Conservation (phyloP, 2,113 vertebrate genomes). For the Gymnarchus niloticus region DNA sequence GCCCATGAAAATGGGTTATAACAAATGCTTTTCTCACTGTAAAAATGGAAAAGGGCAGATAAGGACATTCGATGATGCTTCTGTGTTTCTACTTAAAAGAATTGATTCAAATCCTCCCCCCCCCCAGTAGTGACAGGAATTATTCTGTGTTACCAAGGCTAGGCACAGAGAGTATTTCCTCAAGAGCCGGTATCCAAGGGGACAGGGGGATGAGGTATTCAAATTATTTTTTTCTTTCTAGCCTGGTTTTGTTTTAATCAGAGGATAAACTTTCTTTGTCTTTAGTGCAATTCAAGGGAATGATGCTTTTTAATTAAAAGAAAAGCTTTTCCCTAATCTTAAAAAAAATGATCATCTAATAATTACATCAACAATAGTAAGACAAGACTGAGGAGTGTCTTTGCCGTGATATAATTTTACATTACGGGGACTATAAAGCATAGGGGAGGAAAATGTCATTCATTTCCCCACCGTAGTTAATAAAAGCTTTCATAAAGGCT, state of each 20-base stretch:
- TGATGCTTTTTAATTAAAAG: background rate
- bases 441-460: background rate
- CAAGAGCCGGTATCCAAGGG: background rate
- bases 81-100: background rate
- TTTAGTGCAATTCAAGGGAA: background rate
- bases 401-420: no score
- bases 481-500: background rate
- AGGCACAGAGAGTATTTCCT: background rate
- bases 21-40: background rate
- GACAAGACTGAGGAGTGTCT: no score
- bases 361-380: background rate
- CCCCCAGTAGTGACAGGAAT: background rate
- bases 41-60: slow-evolving; percentile 13
- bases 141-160: background rate
- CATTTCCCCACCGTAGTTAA: background rate
- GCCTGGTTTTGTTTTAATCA: background rate
- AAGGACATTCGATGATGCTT: background rate
- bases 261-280: background rate
- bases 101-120: background rate
- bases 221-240: background rate
- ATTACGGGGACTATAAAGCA: background rate
- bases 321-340: background rate
- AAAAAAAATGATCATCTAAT: background rate
- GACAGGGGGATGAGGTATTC: background rate
- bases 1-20: background rate